Conservation (phyloP, 2,113 vertebrate species). For the Cyanistes caeruleus region DNA sequence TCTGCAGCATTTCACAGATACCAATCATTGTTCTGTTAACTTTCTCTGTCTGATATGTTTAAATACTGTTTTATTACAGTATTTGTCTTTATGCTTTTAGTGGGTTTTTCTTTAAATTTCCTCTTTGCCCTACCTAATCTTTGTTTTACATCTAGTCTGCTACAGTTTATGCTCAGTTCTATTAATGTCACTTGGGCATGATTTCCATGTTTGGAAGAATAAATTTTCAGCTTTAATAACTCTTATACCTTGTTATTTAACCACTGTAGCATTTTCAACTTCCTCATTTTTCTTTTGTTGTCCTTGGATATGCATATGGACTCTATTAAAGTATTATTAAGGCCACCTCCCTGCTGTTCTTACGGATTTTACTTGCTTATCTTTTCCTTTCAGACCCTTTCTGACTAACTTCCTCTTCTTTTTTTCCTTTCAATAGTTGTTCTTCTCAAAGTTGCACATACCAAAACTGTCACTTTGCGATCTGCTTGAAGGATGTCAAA, state of each 20-base stretch:
- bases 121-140: not conserved
- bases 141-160: slow-evolving; percentile 21
- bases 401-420: not conserved
- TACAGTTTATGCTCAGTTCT: slow-evolving; percentile 35
- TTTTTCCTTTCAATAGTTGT: not conserved
- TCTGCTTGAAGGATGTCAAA: slow-evolving; percentile 4
- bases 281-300: not conserved
- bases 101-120: slow-evolving; percentile 2
- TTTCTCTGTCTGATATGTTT: not conserved
- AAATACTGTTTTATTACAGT: not conserved
- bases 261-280: not conserved
- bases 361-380: not conserved
- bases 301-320: not conserved
- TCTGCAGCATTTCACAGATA: not conserved
- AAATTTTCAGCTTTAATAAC: slow-evolving; percentile 17
- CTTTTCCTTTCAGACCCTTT: slow-evolving; percentile 28
- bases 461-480: not conserved
- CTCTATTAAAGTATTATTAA: not conserved
- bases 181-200: slow-evolving; percentile 29
- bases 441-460: slow-evolving; percentile 6
- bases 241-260: slow-evolving; percentile 34
- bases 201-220: slow-evolving; percentile 40
- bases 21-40: not conserved
- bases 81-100: not conserved
- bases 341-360: not conserved